Conservation (phyloP, 2,113 vertebrate genomes). For the Pipra filicauda region DNA sequence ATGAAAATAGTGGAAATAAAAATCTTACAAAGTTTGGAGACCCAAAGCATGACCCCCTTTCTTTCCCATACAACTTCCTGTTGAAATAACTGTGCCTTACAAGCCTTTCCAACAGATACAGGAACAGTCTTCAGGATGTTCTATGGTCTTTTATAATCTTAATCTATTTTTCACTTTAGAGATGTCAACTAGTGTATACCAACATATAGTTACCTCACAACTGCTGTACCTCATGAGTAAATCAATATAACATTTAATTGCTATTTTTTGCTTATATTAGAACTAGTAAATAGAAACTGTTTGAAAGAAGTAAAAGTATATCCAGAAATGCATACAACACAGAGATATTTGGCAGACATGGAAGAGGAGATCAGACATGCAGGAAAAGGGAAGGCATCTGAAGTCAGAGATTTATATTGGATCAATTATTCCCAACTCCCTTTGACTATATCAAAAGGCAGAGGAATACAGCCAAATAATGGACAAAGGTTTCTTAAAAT, state of each 20-base stretch:
- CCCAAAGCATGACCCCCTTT: neutral
- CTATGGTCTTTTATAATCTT: neutral
- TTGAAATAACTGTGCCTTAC: neutral
- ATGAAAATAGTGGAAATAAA: neutral
- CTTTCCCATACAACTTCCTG: neutral
- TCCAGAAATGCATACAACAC: neutral
- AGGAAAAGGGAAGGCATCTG: neutral
- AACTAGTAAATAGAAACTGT: neutral
- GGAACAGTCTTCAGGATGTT: neutral
- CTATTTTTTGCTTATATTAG: neutral
- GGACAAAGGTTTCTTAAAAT: neutral
- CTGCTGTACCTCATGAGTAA: neutral
- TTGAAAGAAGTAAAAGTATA: neutral
- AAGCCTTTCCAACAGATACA: neutral
- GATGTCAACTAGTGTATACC: neutral
- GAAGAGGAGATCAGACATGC: neutral
- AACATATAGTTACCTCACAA: neutral
- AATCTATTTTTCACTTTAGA: neutral
- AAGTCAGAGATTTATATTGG: neutral
- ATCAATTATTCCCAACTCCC: neutral
- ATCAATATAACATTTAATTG: conserved; percentile 26
- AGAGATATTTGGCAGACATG: neutral
- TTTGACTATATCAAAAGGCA: neutral
- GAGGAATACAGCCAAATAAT: neutral
- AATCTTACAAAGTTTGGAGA: neutral